Evolutionary conservation across 2,113 vertebrate genomes (phyloP).

Genomic region (Thunnus maccoyii): DNA sequence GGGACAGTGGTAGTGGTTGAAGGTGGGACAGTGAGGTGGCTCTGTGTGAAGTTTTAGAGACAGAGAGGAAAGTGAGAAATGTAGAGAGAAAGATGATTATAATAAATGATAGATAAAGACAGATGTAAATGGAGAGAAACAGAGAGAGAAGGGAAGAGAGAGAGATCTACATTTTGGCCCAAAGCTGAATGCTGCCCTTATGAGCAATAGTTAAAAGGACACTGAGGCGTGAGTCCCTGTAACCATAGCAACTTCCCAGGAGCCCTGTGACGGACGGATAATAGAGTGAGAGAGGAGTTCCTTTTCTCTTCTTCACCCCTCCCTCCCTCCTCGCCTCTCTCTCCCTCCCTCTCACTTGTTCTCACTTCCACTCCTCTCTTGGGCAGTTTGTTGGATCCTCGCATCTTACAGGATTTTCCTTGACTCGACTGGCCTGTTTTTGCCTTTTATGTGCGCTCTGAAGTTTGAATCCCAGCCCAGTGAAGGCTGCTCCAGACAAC

Average conservation of each 20-base stretch:
- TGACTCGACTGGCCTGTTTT: constrained; percentile 40
- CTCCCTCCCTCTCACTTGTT: constrained; percentile 77
- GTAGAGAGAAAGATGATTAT: constrained; percentile 27
- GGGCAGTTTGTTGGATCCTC: constrained; percentile 75
- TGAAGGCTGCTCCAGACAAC: constrained; percentile 58
- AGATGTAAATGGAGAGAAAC: constrained; percentile 54
- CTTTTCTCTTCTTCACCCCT: constrained; percentile 77
- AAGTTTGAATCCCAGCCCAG: constrained; percentile 64
- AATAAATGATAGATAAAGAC: constrained; percentile 34
- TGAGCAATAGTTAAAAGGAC: constrained; percentile 86
- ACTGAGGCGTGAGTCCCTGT: constrained; percentile 83
- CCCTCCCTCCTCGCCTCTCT: constrained; percentile 49
- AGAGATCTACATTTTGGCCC: constrained; percentile 75
- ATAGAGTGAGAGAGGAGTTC: constrained; percentile 84
- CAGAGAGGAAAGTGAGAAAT: constrained; percentile 3
- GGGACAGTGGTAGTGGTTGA: constrained; percentile 17
- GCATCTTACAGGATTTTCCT: constrained; percentile 71
- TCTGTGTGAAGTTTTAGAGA: constrained; percentile 43
- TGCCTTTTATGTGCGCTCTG: constrained; percentile 39
- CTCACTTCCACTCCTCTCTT: constrained; percentile 76
- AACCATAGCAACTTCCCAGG: constrained; percentile 84
- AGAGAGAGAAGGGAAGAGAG: constrained; percentile 31
- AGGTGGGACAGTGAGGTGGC: neutral
- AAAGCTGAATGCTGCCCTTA: constrained; percentile 84
- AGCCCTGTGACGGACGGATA: constrained; percentile 83